phyloP scores from a whole-genome alignment of 2,888 invertebrate species.

The Troides helena region DNA sequence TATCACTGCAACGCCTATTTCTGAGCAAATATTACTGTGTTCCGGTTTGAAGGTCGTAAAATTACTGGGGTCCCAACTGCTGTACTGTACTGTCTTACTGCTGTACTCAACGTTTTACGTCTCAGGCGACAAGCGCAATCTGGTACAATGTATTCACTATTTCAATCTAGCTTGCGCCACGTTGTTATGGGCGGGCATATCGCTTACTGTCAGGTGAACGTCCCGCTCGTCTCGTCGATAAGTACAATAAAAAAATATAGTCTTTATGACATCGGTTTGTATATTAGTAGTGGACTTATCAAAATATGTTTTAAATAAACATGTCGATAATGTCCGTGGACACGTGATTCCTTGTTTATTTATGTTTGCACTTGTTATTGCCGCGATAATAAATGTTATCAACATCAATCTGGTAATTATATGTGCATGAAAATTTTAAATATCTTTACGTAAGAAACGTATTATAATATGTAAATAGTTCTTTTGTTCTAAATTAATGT shows the following conservation, averaged over 20 bases:
- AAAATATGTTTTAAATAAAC: constrained; percentile 8
- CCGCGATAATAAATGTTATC: no score
- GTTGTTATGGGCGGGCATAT: no score
- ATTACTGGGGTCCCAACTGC: no score
- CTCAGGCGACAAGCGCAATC: no score
- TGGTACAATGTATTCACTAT: neutral
- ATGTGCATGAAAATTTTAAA: no score
- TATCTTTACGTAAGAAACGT: no score
- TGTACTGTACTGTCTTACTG: no score
- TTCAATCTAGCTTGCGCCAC: neutral
- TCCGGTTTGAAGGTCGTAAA: neutral
- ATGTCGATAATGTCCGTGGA: neutral
- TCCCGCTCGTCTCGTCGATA: neutral
- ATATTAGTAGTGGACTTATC: neutral
- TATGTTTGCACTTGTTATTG: constrained; percentile 1
- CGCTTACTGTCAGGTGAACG: no score
- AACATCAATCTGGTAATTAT: no score
- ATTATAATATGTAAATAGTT: no score
- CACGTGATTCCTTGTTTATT: constrained; percentile 20
- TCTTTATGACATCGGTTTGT: neutral
- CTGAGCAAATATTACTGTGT: neutral
- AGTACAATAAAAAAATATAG: neutral
- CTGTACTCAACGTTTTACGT: neutral
- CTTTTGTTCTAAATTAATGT: no score
- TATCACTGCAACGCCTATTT: neutral